These are phyloP conservation scores for Drosophila lacicola DNA, from an alignment of 2,888 invertebrate genomes.

Conservation along the genomic window DNA sequence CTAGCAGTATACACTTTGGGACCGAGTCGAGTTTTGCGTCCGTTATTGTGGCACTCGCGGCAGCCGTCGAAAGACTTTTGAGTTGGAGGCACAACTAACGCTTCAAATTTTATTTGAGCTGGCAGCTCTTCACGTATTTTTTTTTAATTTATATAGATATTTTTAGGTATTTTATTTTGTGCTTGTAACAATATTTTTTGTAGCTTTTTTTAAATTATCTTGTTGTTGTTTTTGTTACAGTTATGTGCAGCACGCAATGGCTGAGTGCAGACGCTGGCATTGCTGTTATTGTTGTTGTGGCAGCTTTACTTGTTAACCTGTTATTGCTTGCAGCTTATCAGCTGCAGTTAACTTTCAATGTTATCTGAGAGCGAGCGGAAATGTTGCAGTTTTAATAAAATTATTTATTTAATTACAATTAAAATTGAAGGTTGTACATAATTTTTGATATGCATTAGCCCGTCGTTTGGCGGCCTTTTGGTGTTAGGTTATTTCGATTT, in stretches of 20 bases:
- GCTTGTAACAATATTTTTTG: constrained; percentile 8
- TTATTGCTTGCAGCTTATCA: constrained; percentile 38
- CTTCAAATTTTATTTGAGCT: constrained; percentile 44
- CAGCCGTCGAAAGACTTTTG: constrained; percentile 51
- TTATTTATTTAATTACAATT: constrained; percentile 30
- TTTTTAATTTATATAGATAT: constrained; percentile 29
- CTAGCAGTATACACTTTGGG: constrained; percentile 11
- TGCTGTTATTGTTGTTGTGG: constrained; percentile 21
- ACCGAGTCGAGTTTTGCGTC: constrained; percentile 13
- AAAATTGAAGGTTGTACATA: constrained; percentile 30
- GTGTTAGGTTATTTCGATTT: constrained; percentile 17
- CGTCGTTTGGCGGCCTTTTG: neutral
- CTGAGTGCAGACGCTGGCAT: constrained; percentile 43
- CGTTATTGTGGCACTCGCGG: constrained; percentile 55
- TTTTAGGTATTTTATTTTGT: constrained; percentile 21
- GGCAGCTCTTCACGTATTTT: constrained; percentile 29
- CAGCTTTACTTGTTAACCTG: constrained; percentile 36
- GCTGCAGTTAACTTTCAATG: constrained; percentile 64
- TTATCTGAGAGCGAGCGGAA: constrained; percentile 64
- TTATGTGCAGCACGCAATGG: constrained; percentile 71
- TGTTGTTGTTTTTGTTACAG: constrained; percentile 1
- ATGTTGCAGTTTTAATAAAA: constrained; percentile 50
- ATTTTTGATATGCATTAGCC: constrained; percentile 15
- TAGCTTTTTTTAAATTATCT: neutral
- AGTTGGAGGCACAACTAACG: constrained; percentile 30